Evolutionary conservation across 2,797 vertebrate species (phyloP).

Genomic region (Naso thynnoides): DNA sequence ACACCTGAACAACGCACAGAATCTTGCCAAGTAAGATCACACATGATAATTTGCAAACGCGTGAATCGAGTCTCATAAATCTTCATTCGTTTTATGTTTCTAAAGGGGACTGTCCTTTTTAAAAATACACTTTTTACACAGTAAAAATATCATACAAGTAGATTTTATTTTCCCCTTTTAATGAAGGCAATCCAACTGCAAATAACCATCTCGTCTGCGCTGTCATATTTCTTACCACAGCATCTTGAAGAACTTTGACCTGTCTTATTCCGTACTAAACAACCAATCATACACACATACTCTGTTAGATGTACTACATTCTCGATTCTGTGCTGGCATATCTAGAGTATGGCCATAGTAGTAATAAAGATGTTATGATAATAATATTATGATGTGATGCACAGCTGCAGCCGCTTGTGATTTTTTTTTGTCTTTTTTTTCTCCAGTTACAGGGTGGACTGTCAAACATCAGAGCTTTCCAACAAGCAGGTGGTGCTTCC

Average conservation of each 20-base stretch:
- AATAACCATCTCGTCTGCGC: too few relatives aligned
- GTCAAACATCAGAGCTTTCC: constrained; percentile 81
- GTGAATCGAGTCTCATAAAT: background rate
- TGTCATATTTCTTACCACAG: background rate
- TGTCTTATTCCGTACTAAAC: background rate
- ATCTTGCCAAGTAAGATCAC: constrained; percentile 24
- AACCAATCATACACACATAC: background rate
- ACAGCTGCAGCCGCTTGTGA: constrained; percentile 69
- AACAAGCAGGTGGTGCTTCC: constrained; percentile 84
- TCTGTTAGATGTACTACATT: too few relatives aligned
- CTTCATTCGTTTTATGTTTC: background rate
- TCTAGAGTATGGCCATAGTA: too few relatives aligned
- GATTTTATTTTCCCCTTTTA: background rate
- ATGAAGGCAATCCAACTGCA: background rate
- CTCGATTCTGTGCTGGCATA: background rate
- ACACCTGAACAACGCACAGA: constrained; percentile 16
- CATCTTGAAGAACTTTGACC: background rate
- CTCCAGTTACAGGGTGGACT: constrained; percentile 79
- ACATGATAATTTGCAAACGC: background rate
- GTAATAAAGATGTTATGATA: too few relatives aligned
- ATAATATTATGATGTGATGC: background rate
- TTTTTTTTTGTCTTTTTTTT: background rate
- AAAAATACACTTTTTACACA: background rate
- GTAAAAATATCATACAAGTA: background rate
- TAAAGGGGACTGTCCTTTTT: background rate